A percentile compares a stretch with the other conserved stretches of the same genome.
Evolutionary conservation across 2,113 vertebrate species (phyloP).

Genomic region (Callochromis pleurospilus): DNA sequence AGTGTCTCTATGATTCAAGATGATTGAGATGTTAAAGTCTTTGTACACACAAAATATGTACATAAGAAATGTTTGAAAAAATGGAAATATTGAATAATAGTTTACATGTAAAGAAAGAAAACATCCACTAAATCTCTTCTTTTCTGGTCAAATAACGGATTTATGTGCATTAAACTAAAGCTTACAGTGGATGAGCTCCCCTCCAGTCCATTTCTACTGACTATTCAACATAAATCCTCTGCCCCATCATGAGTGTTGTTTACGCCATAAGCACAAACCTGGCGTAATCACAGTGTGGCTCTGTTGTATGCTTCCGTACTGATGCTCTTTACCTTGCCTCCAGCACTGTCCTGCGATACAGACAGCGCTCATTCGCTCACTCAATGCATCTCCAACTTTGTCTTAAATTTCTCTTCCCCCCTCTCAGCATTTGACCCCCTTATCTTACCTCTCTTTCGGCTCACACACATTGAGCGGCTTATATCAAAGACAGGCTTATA

Average conservation of each 20-base stretch:
- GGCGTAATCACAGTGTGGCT: background rate
- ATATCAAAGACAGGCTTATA: constrained; percentile 68
- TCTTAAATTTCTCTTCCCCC: constrained; percentile 38
- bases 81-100: background rate
- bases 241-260: background rate
- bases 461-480: constrained; percentile 34
- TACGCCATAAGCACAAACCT: background rate
- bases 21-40: background rate
- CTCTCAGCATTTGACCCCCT: constrained; percentile 38
- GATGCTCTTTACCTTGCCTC: constrained; percentile 33
- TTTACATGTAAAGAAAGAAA: background rate
- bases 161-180: background rate
- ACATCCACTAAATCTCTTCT: background rate
- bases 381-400: constrained; percentile 26
- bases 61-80: background rate
- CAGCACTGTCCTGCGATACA: constrained; percentile 34
- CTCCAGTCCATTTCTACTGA: background rate
- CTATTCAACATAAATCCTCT: background rate
- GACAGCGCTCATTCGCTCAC: constrained; percentile 12
- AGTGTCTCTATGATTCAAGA: background rate
- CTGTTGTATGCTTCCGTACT: background rate
- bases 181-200: background rate
- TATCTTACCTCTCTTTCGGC: constrained; percentile 40
- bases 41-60: background rate
- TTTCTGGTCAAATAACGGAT: background rate